These are phyloP conservation scores for Apamea anceps DNA, from an alignment of 2,888 invertebrate genomes.

Conservation along the genomic window DNA sequence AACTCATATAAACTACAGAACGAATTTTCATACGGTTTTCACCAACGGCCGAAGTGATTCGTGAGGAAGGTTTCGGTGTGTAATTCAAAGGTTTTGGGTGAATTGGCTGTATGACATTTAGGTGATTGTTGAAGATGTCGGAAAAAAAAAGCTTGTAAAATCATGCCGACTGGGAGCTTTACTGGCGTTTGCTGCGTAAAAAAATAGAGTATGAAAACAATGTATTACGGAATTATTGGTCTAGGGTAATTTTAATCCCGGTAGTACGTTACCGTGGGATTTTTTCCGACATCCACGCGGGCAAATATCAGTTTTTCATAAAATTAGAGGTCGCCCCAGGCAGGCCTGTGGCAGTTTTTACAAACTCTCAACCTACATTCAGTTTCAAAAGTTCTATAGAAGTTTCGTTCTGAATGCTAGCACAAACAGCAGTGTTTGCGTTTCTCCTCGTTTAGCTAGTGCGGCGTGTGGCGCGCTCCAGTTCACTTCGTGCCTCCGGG, in stretches of 20 bases:
- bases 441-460: slow-evolving; percentile 16
- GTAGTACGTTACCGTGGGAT: not conserved
- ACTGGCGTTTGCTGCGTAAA: not conserved
- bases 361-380: slow-evolving; percentile 9
- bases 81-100: not conserved
- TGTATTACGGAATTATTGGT: not conserved
- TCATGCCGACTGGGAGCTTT: not conserved
- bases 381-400: slow-evolving; percentile 3
- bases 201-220: not conserved
- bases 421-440: slow-evolving; percentile 33
- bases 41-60: not conserved
- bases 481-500: slow-evolving; percentile 60
- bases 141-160: not conserved
- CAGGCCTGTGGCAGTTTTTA: not conserved
- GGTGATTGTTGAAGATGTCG: not conserved
- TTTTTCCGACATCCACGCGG: no score
- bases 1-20: not conserved
- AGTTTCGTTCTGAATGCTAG: not conserved
- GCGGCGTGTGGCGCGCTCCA: slow-evolving; percentile 52
- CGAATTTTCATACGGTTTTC: not conserved
- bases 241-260: not conserved
- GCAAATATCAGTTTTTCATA: not conserved
- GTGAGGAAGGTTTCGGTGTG: not conserved
- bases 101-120: not conserved
- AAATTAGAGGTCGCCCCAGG: not conserved